Evolutionary conservation across 1,140 invertebrate species (phyloP).

Genomic region (Bombus fervidus): DNA sequence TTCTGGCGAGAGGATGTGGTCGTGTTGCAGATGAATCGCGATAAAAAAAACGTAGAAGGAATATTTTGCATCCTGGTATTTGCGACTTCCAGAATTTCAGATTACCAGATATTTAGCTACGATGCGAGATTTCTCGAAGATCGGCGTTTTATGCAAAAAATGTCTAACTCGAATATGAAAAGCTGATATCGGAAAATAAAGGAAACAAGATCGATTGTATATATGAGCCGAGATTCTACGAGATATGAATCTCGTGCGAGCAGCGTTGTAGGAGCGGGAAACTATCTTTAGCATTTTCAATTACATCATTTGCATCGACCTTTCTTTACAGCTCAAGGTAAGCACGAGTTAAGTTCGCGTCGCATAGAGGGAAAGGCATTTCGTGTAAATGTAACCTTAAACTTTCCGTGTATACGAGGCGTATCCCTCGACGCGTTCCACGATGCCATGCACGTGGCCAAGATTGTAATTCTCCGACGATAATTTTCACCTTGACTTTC

Average conservation of each 20-base stretch:
- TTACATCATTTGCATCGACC: slow-evolving; percentile 60
- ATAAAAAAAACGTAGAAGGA: neutral
- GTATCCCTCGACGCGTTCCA: slow-evolving; percentile 16
- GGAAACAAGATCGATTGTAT: neutral
- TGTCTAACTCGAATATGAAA: neutral
- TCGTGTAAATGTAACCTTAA: slow-evolving; percentile 62
- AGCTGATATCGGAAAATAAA: neutral
- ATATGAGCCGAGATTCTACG: neutral
- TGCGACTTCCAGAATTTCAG: neutral
- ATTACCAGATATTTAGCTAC: neutral
- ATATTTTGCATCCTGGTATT: too few relatives aligned
- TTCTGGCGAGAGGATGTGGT: neutral
- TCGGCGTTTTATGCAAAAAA: neutral
- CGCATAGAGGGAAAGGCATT: slow-evolving; percentile 52
- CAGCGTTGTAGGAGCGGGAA: neutral
- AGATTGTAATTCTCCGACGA: slow-evolving; percentile 6
- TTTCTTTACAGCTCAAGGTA: slow-evolving; percentile 61
- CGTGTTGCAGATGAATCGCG: neutral
- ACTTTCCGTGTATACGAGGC: slow-evolving; percentile 54
- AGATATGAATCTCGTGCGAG: neutral
- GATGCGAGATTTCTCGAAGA: neutral
- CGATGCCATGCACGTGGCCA: slow-evolving; percentile 30
- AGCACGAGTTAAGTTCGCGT: slow-evolving; percentile 54
- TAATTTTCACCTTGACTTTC: slow-evolving; percentile 31
- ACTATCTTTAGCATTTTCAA: slow-evolving; percentile 49